These are phyloP conservation scores for Drosophila tani DNA, from an alignment of 1,140 invertebrate genomes.

Conservation along the genomic window DNA sequence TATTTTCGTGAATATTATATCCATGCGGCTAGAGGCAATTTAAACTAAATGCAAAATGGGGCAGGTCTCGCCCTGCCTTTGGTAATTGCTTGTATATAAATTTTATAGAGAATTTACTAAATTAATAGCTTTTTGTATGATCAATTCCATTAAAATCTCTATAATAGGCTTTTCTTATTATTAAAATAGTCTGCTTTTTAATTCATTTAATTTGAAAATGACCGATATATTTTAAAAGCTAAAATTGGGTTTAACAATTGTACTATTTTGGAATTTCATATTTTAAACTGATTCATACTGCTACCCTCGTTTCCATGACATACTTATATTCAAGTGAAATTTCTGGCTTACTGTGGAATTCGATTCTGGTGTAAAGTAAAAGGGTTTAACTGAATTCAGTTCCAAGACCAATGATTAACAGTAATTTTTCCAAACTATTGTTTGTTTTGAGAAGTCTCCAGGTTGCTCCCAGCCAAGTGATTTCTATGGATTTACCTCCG, in stretches of 20 bases:
- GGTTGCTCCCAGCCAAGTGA: not conserved
- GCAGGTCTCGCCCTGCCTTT: not conserved
- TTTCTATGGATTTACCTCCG: not conserved
- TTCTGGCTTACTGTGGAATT: no score
- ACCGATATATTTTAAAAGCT: no score
- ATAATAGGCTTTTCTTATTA: no score
- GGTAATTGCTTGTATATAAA: not conserved
- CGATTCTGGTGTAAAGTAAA: no score
- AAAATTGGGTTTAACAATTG: no score
- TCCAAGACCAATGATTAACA: not conserved
- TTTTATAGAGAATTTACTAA: not conserved
- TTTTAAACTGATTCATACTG: not conserved
- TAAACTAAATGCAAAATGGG: not conserved
- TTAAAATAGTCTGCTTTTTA: no score
- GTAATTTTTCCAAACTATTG: not conserved
- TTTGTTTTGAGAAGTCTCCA: not conserved
- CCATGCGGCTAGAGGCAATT: not conserved
- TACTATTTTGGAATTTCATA: not conserved
- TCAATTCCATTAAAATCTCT: no score
- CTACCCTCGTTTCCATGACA: not conserved
- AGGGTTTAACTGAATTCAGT: no score
- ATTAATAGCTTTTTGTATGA: no score
- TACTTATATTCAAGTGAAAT: not conserved
- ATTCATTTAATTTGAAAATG: no score
- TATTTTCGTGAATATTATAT: conserved; percentile 7